These are phyloP conservation scores for Caerostris extrusa DNA, from an alignment of 1,140 invertebrate species.

Conservation along the genomic window DNA sequence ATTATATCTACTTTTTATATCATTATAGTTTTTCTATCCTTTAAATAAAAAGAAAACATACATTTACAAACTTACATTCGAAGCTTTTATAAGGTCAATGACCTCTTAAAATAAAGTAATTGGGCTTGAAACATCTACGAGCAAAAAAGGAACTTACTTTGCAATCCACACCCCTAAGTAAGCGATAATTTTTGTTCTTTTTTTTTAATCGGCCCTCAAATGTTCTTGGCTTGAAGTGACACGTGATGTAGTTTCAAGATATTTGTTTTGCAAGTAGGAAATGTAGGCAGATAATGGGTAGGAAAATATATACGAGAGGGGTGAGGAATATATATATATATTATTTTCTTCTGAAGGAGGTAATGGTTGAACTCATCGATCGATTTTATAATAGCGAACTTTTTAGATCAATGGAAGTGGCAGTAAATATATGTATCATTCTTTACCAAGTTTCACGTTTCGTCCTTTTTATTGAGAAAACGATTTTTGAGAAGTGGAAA, in stretches of 20 bases:
- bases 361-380: neutral
- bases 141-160: neutral
- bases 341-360: neutral
- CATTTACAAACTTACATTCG: neutral
- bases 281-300: neutral
- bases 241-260: neutral
- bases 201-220: neutral
- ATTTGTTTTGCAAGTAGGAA: constrained; percentile 18
- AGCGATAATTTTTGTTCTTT: neutral
- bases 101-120: neutral
- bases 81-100: constrained; percentile 20
- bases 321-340: no score
- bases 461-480: neutral
- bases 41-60: no score
- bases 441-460: neutral
- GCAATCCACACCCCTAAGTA: neutral
- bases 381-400: neutral
- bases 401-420: neutral
- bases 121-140: neutral
- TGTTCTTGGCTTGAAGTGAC: neutral
- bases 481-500: neutral
- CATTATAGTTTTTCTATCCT: no score
- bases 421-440: neutral
- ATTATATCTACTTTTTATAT: no score
- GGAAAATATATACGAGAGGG: neutral